A percentile compares a stretch with the other conserved stretches of the same genome.
Conservation (phyloP, 2,113 vertebrate species). For the Halichoeres trimaculatus region DNA sequence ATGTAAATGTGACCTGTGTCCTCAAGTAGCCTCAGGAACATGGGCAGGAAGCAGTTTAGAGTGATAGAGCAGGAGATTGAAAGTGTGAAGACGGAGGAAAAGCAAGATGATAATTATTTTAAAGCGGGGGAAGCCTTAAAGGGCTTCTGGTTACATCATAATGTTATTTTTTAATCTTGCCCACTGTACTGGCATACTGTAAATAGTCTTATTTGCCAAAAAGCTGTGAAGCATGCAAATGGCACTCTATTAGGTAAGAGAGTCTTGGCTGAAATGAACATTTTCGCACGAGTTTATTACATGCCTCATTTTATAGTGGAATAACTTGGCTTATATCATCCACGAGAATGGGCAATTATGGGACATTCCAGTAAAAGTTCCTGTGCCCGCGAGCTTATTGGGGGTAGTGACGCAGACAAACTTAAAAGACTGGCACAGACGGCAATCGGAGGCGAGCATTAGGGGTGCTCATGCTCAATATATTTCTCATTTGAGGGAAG, state of each 20-base stretch:
- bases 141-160: constrained; percentile 6
- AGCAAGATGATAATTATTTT: constrained; percentile 36
- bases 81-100: constrained; percentile 3
- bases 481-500: constrained; percentile 70
- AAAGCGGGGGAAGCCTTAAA: constrained; percentile 39
- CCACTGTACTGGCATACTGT: constrained; percentile 50
- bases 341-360: constrained; percentile 77
- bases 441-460: constrained; percentile 70
- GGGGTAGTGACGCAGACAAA: constrained; percentile 71
- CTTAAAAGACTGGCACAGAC: constrained; percentile 73
- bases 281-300: constrained; percentile 75
- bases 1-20: constrained; percentile 28
- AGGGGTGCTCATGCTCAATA: constrained; percentile 71
- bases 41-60: constrained; percentile 22
- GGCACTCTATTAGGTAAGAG: constrained; percentile 54
- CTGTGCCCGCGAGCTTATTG: constrained; percentile 68
- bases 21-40: constrained; percentile 31
- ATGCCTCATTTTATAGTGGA: constrained; percentile 75
- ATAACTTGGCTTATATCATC: constrained; percentile 72
- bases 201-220: constrained; percentile 60
- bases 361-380: constrained; percentile 71
- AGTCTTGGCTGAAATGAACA: constrained; percentile 62
- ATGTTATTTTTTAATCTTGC: constrained; percentile 6
- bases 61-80: not conserved
- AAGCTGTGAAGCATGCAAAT: constrained; percentile 73